Conservation (phyloP, 2,888 invertebrate genomes). For the Melinaea menophilus region DNA sequence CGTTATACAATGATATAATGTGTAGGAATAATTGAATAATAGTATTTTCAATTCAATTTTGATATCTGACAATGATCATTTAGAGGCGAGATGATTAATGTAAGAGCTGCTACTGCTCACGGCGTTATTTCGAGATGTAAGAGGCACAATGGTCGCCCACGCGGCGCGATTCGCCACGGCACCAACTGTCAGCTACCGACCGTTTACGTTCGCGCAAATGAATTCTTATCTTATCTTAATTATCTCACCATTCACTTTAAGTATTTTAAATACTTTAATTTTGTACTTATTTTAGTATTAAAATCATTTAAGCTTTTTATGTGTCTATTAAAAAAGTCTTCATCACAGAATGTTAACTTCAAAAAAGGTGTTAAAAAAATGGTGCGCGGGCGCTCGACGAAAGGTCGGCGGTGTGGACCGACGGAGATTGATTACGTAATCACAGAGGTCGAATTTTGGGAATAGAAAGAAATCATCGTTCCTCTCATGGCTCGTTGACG, state of each 20-base stretch:
- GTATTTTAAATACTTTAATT: neutral
- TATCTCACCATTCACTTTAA: neutral
- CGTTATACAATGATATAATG: slow-evolving; percentile 21
- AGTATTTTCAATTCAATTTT: slow-evolving; percentile 32
- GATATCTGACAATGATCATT: slow-evolving; percentile 40
- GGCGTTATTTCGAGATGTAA: slow-evolving; percentile 63
- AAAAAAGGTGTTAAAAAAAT: slow-evolving; percentile 44
- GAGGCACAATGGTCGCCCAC: slow-evolving; percentile 63
- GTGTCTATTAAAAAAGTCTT: slow-evolving; percentile 10
- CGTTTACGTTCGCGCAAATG: slow-evolving; percentile 31
- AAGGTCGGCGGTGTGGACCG: slow-evolving; percentile 64
- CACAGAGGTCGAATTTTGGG: slow-evolving; percentile 69
- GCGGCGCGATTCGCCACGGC: slow-evolving; percentile 52
- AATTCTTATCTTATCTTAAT: slow-evolving; percentile 14
- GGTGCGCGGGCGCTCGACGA: slow-evolving; percentile 66
- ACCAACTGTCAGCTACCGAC: slow-evolving; percentile 64
- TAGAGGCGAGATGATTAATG: slow-evolving; percentile 58
- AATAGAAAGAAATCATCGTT: slow-evolving; percentile 72
- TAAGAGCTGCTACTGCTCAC: slow-evolving; percentile 57
- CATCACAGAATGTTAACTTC: neutral
- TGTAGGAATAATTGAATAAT: slow-evolving; percentile 35
- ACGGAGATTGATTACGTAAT: slow-evolving; percentile 76
- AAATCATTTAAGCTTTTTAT: neutral
- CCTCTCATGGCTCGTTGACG: slow-evolving; percentile 70
- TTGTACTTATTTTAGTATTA: neutral